Percentiles rank a stretch among this genome's conserved stretches.
These are phyloP conservation scores for Drosophila takahashii DNA, from an alignment of 1,140 invertebrate genomes.

Conservation along the genomic window DNA sequence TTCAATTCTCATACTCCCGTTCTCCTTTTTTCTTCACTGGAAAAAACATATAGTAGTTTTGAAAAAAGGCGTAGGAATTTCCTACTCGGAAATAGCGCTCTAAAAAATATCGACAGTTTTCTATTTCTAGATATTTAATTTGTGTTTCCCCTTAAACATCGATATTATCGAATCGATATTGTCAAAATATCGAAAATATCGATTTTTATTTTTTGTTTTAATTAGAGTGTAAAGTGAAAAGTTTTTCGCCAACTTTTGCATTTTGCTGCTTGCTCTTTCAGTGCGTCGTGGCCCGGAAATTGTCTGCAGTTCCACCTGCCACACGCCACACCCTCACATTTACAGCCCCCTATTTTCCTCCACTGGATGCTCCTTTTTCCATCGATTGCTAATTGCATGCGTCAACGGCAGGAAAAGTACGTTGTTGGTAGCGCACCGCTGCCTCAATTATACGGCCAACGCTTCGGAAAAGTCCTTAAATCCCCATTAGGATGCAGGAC, in stretches of 20 bases:
- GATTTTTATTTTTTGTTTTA: constrained; percentile 1
- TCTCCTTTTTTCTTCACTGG: not conserved
- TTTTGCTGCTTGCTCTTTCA: constrained; percentile 28
- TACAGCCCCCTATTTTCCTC: not conserved
- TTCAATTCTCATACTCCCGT: constrained; percentile 1
- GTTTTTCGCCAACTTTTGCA: constrained; percentile 51
- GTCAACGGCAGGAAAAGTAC: constrained; percentile 18
- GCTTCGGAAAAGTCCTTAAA: constrained; percentile 24
- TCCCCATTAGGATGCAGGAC: constrained; percentile 56
- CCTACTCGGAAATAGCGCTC: no score
- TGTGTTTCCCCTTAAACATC: no score
- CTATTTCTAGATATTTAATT: no score
- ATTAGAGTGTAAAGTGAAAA: constrained; percentile 1
- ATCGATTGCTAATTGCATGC: constrained; percentile 73
- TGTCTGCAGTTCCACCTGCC: constrained; percentile 14
- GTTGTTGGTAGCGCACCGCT: constrained; percentile 14
- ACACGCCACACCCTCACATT: not conserved
- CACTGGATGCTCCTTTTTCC: constrained; percentile 21
- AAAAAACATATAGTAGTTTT: not conserved
- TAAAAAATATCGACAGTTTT: no score
- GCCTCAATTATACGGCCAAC: constrained; percentile 61
- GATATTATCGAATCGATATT: no score
- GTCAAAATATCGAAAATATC: no score
- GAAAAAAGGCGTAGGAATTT: no score
- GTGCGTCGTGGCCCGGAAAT: constrained; percentile 13